Base-by-base conservation (phyloP, 2,888 invertebrate species). In the Biston stratarius region DNA sequence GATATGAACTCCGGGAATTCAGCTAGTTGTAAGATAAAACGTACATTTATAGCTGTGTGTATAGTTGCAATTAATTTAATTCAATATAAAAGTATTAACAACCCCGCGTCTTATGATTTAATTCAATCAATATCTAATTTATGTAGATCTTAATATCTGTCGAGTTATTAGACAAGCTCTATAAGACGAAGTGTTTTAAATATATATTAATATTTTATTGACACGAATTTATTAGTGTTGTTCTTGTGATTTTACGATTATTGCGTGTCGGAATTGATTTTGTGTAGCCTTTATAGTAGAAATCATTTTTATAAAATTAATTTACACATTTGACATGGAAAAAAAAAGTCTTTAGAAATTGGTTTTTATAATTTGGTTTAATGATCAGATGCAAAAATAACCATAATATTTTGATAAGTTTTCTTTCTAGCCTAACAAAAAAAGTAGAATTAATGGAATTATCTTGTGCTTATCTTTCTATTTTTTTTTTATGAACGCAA, bases 231-330 rank as follows among this genome's bases (percentile, higher is more conserved):
- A 14, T 57, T 14, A 44, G 14, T 10, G 34, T 9, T 57, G 45
- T 47, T 57, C 56, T 44, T 9, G 57, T 36, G 45, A 57, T 57
- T 57, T 57, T 57, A 57, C 14, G 57, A 57, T 57, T 47, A 57
- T 57, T 42, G 55, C 44, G 42, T 55, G 55, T 55, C 42, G 12
- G 42, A 42, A 55, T 44, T 44, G 55, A 33, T 55, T 55, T 44
- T 42, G 24, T n/a, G 5, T 12, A 24, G 42, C 24, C 12, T 42
- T 42, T 42, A 55, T 42, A 6, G 14, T 9, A 15, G 15, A 53
- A 24, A n/a, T 53, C 42, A 40, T 42, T 55, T 33, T 12, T 24
- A 6, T 42, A 40, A 33, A 15, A 42, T 55, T 42, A 42, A 42
- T 55, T 55, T 55, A 33, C 42, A 42, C 24, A 40, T 55, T 53